These are phyloP conservation scores for Pristionchus entomophagus DNA, from an alignment of 2,888 invertebrate species.

Conservation along the genomic window DNA sequence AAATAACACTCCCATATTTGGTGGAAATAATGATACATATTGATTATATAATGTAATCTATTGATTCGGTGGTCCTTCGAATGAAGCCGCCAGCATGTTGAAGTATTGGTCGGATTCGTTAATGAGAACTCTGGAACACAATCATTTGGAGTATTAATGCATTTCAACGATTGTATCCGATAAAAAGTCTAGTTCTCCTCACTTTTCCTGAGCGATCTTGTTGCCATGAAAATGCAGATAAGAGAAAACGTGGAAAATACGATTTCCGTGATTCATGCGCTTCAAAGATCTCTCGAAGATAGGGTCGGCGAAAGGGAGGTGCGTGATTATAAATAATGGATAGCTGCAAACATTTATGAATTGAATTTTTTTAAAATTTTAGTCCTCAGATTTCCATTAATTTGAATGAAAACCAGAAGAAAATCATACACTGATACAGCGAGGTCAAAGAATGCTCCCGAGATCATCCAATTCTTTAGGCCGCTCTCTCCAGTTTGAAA, in stretches of 20 bases:
- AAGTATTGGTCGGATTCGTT: background rate
- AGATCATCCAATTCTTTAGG: background rate
- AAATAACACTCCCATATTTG: background rate
- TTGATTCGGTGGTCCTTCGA: background rate
- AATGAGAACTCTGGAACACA: background rate
- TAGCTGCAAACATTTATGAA: background rate
- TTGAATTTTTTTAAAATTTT: too few species aligned
- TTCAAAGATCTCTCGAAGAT: constrained; percentile 1
- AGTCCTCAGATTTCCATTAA: too few species aligned
- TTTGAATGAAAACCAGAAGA: too few species aligned
- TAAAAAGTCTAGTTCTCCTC: background rate
- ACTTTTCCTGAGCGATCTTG: background rate
- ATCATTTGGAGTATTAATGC: background rate
- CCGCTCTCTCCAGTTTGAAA: background rate
- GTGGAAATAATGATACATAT: background rate
- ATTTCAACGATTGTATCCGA: background rate
- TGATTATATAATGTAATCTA: background rate
- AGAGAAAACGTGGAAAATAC: background rate
- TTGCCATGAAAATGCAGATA: background rate
- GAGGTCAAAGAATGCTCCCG: background rate
- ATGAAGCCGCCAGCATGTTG: background rate
- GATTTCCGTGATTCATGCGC: background rate
- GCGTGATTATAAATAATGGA: background rate
- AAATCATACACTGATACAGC: background rate
- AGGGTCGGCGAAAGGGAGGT: background rate